Evolutionary conservation across 2,113 vertebrate species (phyloP).

Genomic region (Sialia sialis): DNA sequence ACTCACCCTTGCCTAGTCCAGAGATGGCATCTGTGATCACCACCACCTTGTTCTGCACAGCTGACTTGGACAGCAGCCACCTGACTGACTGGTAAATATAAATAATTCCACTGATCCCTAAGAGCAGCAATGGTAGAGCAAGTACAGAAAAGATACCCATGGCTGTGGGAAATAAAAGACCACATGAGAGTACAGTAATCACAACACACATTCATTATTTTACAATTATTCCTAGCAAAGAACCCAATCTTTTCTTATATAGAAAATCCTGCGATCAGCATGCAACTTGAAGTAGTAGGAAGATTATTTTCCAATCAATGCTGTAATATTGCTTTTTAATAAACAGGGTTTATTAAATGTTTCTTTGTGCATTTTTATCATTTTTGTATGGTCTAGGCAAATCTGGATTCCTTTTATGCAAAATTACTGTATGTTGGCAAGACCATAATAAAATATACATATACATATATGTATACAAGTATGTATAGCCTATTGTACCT

Average conservation of each 20-base stretch:
- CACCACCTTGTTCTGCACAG: slow-evolving; percentile 92
- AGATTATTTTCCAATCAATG: background rate
- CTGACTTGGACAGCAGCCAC: slow-evolving; percentile 86
- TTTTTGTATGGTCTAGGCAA: background rate
- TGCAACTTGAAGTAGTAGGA: background rate
- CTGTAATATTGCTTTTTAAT: background rate
- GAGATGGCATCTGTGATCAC: slow-evolving; percentile 93
- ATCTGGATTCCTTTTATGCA: background rate
- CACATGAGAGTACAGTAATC: background rate
- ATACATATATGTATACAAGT: background rate
- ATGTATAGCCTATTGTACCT: background rate
- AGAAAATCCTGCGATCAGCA: background rate
- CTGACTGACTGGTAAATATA: slow-evolving; percentile 88
- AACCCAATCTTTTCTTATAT: background rate
- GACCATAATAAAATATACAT: background rate
- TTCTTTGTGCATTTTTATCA: background rate
- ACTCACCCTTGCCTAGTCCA: slow-evolving; percentile 88
- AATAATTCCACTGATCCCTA: slow-evolving; percentile 85
- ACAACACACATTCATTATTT: background rate
- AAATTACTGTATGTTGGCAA: background rate
- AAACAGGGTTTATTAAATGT: background rate
- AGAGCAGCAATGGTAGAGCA: slow-evolving; percentile 82
- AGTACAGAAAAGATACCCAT: slow-evolving; percentile 82
- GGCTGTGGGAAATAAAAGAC: slow-evolving; percentile 43
- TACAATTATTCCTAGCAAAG: background rate